Evolutionary conservation across 2,797 vertebrate species (phyloP).

Genomic region (Cynopterus sphinx): DNA sequence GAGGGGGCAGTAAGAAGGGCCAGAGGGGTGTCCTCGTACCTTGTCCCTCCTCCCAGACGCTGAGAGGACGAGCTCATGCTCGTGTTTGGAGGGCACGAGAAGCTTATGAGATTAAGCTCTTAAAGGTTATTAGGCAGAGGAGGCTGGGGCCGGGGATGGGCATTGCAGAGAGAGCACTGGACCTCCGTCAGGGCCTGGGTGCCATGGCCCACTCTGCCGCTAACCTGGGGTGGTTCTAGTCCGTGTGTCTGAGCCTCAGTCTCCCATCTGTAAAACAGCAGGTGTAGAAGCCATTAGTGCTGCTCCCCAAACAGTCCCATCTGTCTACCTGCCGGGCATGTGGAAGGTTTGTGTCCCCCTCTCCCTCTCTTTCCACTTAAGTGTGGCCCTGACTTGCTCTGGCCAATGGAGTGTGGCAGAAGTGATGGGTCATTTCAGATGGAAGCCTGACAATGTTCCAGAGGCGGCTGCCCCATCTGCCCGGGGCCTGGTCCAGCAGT

Average conservation of each 20-base stretch:
- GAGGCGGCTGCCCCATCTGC: background rate
- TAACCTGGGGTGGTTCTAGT: background rate
- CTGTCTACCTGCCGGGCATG: background rate
- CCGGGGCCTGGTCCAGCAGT: background rate
- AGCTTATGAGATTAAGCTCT: constrained; percentile 56
- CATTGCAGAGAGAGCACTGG: background rate
- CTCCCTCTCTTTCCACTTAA: background rate
- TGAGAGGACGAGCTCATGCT: background rate
- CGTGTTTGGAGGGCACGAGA: background rate
- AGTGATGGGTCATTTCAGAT: background rate
- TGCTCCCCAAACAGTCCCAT: background rate
- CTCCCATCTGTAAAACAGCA: background rate
- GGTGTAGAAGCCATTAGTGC: background rate
- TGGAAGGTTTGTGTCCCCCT: fast-evolving
- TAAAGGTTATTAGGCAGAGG: background rate
- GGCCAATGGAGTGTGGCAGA: background rate
- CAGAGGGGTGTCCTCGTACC: background rate
- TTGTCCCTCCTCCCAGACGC: background rate
- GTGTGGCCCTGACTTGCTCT: background rate
- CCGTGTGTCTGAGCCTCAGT: background rate
- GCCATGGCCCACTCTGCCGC: fast-evolving
- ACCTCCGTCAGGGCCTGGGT: background rate
- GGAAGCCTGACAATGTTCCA: background rate
- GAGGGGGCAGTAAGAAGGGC: background rate
- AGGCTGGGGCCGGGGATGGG: background rate